Conservation (phyloP, 2,888 invertebrate species). For the Maniola hyperantus region DNA sequence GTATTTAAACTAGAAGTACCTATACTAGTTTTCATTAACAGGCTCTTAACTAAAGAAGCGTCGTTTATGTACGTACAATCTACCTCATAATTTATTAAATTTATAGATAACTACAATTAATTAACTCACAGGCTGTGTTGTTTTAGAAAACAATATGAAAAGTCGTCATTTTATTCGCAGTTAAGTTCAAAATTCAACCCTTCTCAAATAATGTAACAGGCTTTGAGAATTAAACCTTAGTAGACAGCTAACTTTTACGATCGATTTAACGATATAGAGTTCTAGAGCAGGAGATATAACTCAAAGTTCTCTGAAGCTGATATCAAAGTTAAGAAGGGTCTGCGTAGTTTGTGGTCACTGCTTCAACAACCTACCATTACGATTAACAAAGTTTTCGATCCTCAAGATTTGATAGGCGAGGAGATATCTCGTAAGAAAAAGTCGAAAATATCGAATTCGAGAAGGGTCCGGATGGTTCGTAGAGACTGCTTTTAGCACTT, state of each 20-base stretch:
- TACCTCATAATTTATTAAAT: too few species aligned
- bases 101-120: too few species aligned
- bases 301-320: background rate
- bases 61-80: too few species aligned
- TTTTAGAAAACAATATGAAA: too few species aligned
- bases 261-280: slow-evolving; percentile 5
- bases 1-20: too few species aligned
- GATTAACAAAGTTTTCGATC: background rate
- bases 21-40: too few species aligned
- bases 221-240: background rate
- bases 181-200: background rate
- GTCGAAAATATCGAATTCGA: too few species aligned
- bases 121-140: background rate
- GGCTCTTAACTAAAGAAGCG: too few species aligned
- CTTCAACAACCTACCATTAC: slow-evolving; percentile 6
- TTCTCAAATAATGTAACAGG: background rate
- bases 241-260: background rate
- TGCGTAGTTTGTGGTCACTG: slow-evolving; percentile 7
- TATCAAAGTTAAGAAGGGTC: slow-evolving; percentile 2
- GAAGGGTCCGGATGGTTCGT: too few species aligned
- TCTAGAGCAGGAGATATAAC: background rate
- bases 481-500: too few species aligned
- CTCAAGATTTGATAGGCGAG: background rate
- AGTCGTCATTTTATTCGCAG: too few species aligned
- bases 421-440: background rate